phyloP scores from a whole-genome alignment of 1,140 invertebrate species.

The Phocides pigmalion region DNA sequence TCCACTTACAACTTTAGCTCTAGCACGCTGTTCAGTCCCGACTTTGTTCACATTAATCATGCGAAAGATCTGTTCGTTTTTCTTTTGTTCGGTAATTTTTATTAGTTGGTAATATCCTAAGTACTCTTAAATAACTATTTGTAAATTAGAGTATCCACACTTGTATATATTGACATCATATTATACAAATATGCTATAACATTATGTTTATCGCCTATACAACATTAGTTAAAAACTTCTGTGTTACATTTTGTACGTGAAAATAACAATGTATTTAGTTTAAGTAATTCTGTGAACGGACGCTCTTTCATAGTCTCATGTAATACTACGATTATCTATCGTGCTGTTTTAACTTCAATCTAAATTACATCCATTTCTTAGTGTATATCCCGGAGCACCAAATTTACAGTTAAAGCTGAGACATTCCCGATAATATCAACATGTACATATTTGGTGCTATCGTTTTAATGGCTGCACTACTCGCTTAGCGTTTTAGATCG shows the following conservation, averaged over 20 bases:
- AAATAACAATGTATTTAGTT: background rate
- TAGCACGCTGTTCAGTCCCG: background rate
- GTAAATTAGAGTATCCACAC: no score
- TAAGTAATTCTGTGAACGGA: background rate
- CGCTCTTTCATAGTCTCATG: background rate
- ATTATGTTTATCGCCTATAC: no score
- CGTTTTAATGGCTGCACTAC: conserved; percentile 46
- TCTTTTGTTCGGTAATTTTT: no score
- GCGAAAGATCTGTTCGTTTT: no score
- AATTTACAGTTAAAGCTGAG: conserved; percentile 34
- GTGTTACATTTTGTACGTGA: no score
- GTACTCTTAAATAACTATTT: no score
- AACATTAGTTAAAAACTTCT: no score
- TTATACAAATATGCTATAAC: no score
- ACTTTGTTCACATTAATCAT: no score
- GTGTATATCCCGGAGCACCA: conserved; percentile 29
- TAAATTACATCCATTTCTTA: conserved; percentile 35
- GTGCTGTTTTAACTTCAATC: conserved; percentile 27
- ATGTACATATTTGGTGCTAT: conserved; percentile 50
- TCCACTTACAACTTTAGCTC: conserved; percentile 30
- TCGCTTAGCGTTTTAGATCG: conserved; percentile 47
- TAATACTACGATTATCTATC: conserved; percentile 8
- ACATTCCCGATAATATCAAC: conserved; percentile 42
- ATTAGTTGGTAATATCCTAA: no score
- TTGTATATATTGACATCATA: no score